These are phyloP conservation scores for Frankliniella fusca DNA, from an alignment of 2,888 invertebrate genomes.

Conservation along the genomic window DNA sequence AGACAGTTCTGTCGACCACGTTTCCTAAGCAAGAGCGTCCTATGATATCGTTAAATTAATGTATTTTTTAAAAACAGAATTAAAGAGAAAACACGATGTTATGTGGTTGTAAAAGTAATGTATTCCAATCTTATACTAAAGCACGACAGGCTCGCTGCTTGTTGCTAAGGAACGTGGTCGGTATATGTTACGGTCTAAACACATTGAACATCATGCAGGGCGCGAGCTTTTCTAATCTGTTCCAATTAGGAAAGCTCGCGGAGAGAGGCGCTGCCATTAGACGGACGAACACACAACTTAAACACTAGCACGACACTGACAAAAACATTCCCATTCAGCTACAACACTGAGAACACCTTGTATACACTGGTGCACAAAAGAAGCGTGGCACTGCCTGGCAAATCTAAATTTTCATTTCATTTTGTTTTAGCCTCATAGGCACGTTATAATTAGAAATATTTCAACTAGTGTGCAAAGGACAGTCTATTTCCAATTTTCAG, in stretches of 20 bases:
- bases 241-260: neutral
- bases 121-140: constrained; percentile 1
- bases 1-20: neutral
- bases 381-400: neutral
- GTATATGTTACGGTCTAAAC: neutral
- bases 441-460: no score
- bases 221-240: neutral
- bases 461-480: no score
- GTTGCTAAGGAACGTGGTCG: neutral
- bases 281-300: constrained; percentile 17
- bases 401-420: neutral
- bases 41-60: neutral
- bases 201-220: constrained; percentile 22
- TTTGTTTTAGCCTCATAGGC: neutral
- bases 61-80: neutral
- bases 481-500: no score
- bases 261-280: neutral
- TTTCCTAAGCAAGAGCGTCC: constrained; percentile 27
- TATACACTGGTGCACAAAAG: constrained; percentile 7
- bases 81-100: neutral
- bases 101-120: neutral
- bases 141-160: neutral
- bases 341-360: constrained; percentile 18
- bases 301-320: constrained; percentile 11
- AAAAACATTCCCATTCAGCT: constrained; percentile 25